These are phyloP conservation scores for Pammene fasciana DNA, from an alignment of 2,888 invertebrate genomes.

Conservation along the genomic window DNA sequence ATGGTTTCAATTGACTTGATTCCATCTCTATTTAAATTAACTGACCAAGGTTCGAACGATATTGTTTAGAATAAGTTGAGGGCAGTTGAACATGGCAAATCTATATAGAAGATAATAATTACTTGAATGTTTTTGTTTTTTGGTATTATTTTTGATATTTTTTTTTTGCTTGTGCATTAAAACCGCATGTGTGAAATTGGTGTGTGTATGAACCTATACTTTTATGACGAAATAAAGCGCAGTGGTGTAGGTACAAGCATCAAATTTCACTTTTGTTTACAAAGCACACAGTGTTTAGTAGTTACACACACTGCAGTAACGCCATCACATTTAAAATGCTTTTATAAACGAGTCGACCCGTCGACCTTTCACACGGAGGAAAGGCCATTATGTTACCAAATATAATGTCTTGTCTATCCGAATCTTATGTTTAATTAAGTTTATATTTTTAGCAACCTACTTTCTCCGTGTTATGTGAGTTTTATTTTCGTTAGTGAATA, in stretches of 20 bases:
- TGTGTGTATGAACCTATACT: too few relatives aligned
- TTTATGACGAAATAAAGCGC: too few relatives aligned
- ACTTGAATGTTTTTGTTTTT: too few relatives aligned
- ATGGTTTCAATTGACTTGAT: conserved; percentile 18
- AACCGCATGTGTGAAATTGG: too few relatives aligned
- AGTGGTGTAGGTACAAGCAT: too few relatives aligned
- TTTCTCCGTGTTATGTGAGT: conserved; percentile 35
- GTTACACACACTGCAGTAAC: background rate
- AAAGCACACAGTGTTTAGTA: too few relatives aligned
- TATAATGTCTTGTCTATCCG: conserved; percentile 17
- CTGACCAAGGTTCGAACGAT: conserved; percentile 16
- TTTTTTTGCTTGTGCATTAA: too few relatives aligned
- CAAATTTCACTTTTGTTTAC: too few relatives aligned
- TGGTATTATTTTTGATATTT: too few relatives aligned
- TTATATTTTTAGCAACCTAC: conserved; percentile 29
- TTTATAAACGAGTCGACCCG: conserved; percentile 3
- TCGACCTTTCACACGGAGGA: conserved; percentile 19
- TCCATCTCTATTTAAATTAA: conserved; percentile 30
- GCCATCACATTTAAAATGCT: conserved; percentile 2
- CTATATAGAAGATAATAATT: too few relatives aligned
- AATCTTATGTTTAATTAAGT: conserved; percentile 31
- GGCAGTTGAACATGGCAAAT: background rate
- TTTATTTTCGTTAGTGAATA: conserved; percentile 30
- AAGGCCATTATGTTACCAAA: conserved; percentile 10
- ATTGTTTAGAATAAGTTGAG: conserved; percentile 5